Conservation (phyloP, 2,797 vertebrate genomes). For the Rhinogobio ventralis region DNA sequence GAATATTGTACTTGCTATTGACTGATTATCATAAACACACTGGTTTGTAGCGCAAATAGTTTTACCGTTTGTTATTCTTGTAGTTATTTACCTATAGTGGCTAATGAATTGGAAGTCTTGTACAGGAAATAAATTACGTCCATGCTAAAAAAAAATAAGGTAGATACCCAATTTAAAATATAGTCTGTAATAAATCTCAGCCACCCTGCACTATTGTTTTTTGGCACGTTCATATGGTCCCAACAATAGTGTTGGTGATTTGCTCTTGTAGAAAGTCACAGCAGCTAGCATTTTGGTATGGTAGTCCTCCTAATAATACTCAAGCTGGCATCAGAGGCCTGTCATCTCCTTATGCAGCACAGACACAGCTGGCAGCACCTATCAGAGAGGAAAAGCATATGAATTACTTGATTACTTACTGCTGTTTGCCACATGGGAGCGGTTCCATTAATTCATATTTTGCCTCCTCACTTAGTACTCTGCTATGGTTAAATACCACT, state of each 20-base stretch:
- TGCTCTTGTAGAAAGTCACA: conserved; percentile 28
- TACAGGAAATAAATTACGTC: not conserved
- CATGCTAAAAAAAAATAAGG: not conserved
- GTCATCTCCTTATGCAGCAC: conserved; percentile 37
- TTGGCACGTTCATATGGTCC: conserved; percentile 34
- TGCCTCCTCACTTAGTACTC: conserved; percentile 42
- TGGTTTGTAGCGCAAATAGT: not conserved
- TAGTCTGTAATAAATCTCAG: not conserved
- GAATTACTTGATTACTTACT: conserved; percentile 61
- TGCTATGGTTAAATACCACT: conserved; percentile 48
- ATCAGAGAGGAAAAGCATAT: conserved; percentile 55
- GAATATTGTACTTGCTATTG: not conserved
- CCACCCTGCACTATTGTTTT: not conserved
- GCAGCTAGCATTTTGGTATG: conserved; percentile 40
- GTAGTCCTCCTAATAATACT: conserved; percentile 42
- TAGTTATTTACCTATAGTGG: not conserved
- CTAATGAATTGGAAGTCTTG: not conserved
- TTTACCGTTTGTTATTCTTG: not conserved
- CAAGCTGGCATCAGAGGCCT: conserved; percentile 39
- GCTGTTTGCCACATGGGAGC: conserved; percentile 57
- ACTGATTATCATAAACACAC: not conserved
- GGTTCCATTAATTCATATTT: conserved; percentile 62
- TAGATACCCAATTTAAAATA: not conserved
- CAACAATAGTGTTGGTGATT: conserved; percentile 35
- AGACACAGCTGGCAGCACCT: conserved; percentile 56